These are phyloP conservation scores for Cephus spinipes DNA, from an alignment of 2,888 invertebrate species.

Conservation along the genomic window DNA sequence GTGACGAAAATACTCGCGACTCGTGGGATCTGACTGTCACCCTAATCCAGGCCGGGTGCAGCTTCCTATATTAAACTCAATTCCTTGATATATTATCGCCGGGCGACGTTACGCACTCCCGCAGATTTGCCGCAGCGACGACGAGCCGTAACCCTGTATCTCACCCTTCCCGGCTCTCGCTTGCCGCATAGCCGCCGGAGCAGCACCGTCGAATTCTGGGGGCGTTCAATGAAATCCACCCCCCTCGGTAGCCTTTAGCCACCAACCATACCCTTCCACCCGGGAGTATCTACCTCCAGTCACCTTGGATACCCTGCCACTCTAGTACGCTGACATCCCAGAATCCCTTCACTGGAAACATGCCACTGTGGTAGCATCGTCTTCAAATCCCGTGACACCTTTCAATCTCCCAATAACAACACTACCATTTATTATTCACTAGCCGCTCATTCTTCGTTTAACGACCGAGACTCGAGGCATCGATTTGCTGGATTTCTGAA, in stretches of 20 bases:
- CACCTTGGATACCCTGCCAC: not conserved
- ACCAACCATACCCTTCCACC: conserved; percentile 19
- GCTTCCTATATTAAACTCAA: conserved; percentile 18
- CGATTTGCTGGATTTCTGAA: not conserved
- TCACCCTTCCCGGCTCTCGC: conserved; percentile 21
- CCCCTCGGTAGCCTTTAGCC: conserved; percentile 27
- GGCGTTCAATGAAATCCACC: conserved; percentile 58
- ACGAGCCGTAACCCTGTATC: conserved; percentile 40
- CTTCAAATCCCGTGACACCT: not conserved
- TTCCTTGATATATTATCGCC: not conserved
- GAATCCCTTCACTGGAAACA: not conserved
- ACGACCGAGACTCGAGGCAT: not conserved
- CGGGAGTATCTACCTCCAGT: not conserved
- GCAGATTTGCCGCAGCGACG: conserved; percentile 60
- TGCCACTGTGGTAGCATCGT: not conserved
- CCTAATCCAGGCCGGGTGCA: conserved; percentile 55
- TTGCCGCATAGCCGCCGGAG: conserved; percentile 52
- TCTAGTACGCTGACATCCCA: not conserved
- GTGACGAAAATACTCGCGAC: not conserved
- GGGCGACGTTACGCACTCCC: conserved; percentile 38
- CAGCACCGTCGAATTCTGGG: conserved; percentile 60
- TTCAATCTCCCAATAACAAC: not conserved
- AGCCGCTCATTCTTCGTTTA: not conserved
- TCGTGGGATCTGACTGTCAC: conserved; percentile 31
- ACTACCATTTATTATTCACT: not conserved